A percentile compares a stretch with the other conserved stretches of the same genome.
Evolutionary conservation across 2,888 invertebrate species (phyloP).

Genomic region (Mythimna ferrago): DNA sequence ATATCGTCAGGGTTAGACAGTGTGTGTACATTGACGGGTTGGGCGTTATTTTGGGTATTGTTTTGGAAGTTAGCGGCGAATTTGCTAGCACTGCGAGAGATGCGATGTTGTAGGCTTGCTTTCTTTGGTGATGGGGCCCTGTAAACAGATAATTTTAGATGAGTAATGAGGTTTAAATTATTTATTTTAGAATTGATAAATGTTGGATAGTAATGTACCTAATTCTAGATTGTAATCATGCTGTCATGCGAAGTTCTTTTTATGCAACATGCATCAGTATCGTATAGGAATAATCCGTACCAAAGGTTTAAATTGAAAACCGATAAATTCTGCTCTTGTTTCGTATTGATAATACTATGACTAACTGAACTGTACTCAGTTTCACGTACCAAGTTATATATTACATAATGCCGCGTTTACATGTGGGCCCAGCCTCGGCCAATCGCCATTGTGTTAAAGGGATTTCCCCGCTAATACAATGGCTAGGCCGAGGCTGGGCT

Average conservation of each 20-base stretch:
- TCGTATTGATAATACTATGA: neutral
- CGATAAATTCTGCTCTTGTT: neutral
- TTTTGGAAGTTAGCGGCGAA: conserved; percentile 87
- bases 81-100: conserved; percentile 86
- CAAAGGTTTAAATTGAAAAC: neutral
- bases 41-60: conserved; percentile 77
- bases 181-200: neutral
- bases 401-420: no score
- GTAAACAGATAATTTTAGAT: conserved; percentile 50
- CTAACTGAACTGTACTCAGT: no score
- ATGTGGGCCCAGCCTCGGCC: no score
- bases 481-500: no score
- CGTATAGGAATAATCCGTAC: neutral
- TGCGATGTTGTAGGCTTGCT: conserved; percentile 83
- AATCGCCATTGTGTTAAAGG: no score
- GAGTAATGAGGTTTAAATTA: neutral
- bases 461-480: no score
- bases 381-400: no score
- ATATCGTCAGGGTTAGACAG: conserved; percentile 93
- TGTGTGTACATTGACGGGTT: conserved; percentile 87
- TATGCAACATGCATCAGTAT: conserved; percentile 11
- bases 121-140: conserved; percentile 87
- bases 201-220: neutral
- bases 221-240: conserved; percentile 17
- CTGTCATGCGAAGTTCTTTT: conserved; percentile 15